Evolutionary conservation across 2,797 vertebrate genomes (phyloP).

Genomic region (Buceros bicornis): DNA sequence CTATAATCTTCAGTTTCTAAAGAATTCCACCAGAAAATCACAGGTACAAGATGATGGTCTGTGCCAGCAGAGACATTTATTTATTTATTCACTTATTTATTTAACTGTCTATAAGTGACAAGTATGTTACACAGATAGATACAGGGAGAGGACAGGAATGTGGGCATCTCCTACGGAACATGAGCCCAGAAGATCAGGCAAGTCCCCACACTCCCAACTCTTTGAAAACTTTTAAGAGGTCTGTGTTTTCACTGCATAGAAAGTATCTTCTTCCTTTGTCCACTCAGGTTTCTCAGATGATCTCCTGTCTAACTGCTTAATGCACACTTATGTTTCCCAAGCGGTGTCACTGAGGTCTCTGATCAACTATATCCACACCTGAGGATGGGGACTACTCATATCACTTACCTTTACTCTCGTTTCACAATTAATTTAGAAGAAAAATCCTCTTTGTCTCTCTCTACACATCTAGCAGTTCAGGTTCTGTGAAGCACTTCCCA

Average conservation of each 20-base stretch:
- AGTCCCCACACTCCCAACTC: too few species aligned
- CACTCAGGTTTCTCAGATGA: neutral
- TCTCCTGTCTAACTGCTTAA: neutral
- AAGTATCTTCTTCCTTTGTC: neutral
- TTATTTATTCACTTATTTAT: too few species aligned
- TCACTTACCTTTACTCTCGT: neutral
- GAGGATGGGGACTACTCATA: neutral
- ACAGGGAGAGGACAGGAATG: neutral
- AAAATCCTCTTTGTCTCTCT: neutral
- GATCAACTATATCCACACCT: neutral
- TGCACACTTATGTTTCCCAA: neutral
- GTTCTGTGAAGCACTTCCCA: neutral
- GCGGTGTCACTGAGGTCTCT: neutral
- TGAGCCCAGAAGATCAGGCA: neutral
- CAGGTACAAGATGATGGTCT: neutral
- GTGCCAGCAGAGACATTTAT: neutral
- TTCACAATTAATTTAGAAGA: neutral
- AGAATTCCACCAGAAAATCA: neutral
- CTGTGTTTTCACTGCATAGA: neutral
- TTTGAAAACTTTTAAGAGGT: neutral
- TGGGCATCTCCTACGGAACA: accelerated
- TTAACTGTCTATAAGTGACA: neutral
- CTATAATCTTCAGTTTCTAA: accelerated
- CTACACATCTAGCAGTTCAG: neutral
- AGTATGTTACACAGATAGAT: neutral